Percentiles rank a stretch among this genome's conserved stretches.
phyloP scores from a whole-genome alignment of 2,113 vertebrate species.

The Microcebus tavaratra region DNA sequence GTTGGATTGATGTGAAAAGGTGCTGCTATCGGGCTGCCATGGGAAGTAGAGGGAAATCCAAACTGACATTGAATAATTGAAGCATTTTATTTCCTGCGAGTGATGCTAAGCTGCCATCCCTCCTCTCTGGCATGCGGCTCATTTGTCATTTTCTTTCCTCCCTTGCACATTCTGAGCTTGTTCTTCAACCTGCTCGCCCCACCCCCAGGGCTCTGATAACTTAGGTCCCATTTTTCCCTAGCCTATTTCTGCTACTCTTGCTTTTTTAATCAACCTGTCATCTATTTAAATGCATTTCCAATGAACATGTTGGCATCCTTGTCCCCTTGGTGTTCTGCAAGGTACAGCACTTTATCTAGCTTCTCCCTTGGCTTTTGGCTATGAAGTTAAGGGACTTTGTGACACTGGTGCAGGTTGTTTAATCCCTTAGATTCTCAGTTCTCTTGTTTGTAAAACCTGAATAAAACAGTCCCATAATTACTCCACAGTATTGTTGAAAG shows the following conservation, averaged over 20 bases:
- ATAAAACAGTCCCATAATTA: not conserved
- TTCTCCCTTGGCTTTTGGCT: not conserved
- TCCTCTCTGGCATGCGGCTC: not conserved
- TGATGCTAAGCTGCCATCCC: not conserved
- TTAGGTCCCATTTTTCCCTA: not conserved
- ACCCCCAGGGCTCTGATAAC: not conserved
- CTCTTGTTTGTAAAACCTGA: not conserved
- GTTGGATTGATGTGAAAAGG: not conserved
- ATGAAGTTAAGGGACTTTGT: not conserved
- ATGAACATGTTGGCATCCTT: not conserved
- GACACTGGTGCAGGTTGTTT: not conserved
- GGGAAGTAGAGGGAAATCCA: not conserved
- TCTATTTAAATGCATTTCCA: not conserved
- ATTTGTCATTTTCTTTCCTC: not conserved
- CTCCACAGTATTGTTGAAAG: not conserved
- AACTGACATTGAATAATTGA: conserved; percentile 10
- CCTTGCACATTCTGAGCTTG: not conserved
- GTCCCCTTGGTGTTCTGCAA: not conserved
- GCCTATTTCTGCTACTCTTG: not conserved
- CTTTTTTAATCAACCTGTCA: not conserved
- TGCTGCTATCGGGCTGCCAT: not conserved
- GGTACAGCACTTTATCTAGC: not conserved
- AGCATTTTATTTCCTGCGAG: not conserved
- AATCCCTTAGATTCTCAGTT: not conserved
- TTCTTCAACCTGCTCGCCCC: not conserved